A percentile compares a stretch with the other conserved stretches of the same genome.
phyloP scores from a whole-genome alignment of 2,888 invertebrate genomes.

The Barypeithes pellucidus region DNA sequence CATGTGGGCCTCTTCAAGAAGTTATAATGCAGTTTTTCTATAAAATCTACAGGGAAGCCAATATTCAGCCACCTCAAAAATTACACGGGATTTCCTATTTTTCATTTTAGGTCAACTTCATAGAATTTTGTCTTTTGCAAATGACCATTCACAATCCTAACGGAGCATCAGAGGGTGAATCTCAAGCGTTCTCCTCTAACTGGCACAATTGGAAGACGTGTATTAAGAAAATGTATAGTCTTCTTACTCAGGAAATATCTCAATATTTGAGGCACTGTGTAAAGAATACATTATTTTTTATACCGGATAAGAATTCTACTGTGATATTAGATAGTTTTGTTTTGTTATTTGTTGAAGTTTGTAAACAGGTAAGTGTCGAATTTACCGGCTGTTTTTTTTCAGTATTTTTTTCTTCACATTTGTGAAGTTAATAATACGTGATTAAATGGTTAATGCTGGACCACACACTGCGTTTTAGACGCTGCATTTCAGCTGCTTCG shows the following conservation, averaged over 20 bases:
- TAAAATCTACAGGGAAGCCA: too few relatives aligned
- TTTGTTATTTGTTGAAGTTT: constrained; percentile 66
- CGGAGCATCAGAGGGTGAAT: constrained; percentile 65
- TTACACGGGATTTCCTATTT: too few relatives aligned
- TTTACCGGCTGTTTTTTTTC: too few relatives aligned
- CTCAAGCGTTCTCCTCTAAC: constrained; percentile 67
- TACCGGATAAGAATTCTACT: constrained; percentile 52
- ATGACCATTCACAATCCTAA: constrained; percentile 73
- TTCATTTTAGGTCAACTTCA: constrained; percentile 66
- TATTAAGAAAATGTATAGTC: constrained; percentile 67
- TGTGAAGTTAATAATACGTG: too few relatives aligned
- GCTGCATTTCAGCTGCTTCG: too few relatives aligned
- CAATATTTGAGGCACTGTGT: constrained; percentile 55
- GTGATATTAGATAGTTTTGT: constrained; percentile 60
- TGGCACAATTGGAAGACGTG: constrained; percentile 70
- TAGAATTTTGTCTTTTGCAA: constrained; percentile 72
- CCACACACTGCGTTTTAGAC: too few relatives aligned
- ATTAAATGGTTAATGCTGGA: too few relatives aligned
- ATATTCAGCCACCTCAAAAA: too few relatives aligned
- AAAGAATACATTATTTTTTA: constrained; percentile 59
- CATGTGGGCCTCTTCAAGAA: too few relatives aligned
- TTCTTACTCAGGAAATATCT: constrained; percentile 62
- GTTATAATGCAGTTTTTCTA: too few relatives aligned
- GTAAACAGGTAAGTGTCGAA: constrained; percentile 68
- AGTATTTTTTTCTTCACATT: too few relatives aligned